Percentiles rank a stretch among this genome's conserved stretches.
Evolutionary conservation across 2,888 invertebrate genomes (phyloP).

Genomic region (Meandrusa payeni): DNA sequence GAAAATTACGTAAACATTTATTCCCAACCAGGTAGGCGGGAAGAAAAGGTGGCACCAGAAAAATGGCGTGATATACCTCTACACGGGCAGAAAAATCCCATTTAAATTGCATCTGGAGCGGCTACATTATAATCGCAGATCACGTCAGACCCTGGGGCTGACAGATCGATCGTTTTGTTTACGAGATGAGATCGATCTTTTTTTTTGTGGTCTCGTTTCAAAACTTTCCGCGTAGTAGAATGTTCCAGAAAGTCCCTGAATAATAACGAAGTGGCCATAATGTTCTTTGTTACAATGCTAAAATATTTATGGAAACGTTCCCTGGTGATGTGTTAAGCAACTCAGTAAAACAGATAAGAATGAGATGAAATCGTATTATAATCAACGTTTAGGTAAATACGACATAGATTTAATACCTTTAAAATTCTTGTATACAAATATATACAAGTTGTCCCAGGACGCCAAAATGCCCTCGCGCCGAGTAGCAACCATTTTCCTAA

Average conservation of each 20-base stretch:
- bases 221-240: not conserved
- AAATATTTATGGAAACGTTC: constrained; percentile 8
- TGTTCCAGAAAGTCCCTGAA: not conserved
- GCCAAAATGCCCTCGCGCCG: too few species aligned
- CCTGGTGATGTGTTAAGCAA: not conserved
- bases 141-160: constrained; percentile 31
- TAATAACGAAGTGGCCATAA: not conserved
- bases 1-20: constrained; percentile 8
- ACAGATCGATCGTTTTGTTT: constrained; percentile 29
- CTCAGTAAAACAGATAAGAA: not conserved
- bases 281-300: constrained; percentile 14
- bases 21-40: constrained; percentile 10
- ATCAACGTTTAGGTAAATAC: too few species aligned
- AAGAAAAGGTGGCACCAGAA: constrained; percentile 18
- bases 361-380: too few species aligned
- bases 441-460: too few species aligned
- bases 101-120: constrained; percentile 43
- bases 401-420: too few species aligned
- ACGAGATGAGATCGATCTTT: not conserved
- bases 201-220: constrained; percentile 1
- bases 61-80: constrained; percentile 17
- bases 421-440: too few species aligned
- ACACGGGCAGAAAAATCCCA: constrained; percentile 18
- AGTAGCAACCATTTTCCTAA: too few species aligned
- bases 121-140: constrained; percentile 45